Evolutionary conservation across 2,113 vertebrate genomes (phyloP), one percentile per base, ranked within the genome.

Genomic region (Chitala chitala): DNA sequence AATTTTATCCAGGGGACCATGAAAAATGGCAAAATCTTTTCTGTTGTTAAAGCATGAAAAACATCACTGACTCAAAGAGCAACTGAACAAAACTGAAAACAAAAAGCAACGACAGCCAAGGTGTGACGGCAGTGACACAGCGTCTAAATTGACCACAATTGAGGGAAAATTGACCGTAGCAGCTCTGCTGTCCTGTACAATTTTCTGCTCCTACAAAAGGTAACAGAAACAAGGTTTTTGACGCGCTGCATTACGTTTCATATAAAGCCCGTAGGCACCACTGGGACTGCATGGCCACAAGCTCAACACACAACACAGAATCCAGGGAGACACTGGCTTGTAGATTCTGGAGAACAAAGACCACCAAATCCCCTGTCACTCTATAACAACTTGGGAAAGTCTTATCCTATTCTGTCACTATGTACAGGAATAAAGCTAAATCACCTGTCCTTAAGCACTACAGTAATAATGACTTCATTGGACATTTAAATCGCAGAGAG

Each of bases 151-250:
- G 73, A 56, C 61, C 20, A 20, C 72, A 84, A 84, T 71, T 77
- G 73, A 71, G 75, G 48, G 80, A 82, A 83, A 88, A 87, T 84
- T 79, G 82, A 85, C 78, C 79, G 46, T 75, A 38, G 80, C 81
- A 75, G 72, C 69, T 42, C 29, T 55, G 76, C 79, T 46, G 3
- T 72, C 74, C 77, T 77, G 80, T 82, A 76, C 76, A 78, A 83
- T 88, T 90, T 82, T 79, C 78, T 77, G 77, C 50, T 69, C 78
- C 80, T n/a, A 76, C 54, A 74, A 80, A 75, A 71, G 31, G 73
- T 58, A 63, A 81, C 76, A 71, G 66, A 51, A 78, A 86, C 79
- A 83, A 59, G 76, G 76, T 78, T 69, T 70, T 58, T 69, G 77
- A 78, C 64, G 79, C 33, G 44, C 72, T 0, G 70, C 53, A 81